Percentiles rank a stretch among this genome's conserved stretches.
phyloP scores from a whole-genome alignment of 2,113 vertebrate genomes.

The Bubo scandiacus region DNA sequence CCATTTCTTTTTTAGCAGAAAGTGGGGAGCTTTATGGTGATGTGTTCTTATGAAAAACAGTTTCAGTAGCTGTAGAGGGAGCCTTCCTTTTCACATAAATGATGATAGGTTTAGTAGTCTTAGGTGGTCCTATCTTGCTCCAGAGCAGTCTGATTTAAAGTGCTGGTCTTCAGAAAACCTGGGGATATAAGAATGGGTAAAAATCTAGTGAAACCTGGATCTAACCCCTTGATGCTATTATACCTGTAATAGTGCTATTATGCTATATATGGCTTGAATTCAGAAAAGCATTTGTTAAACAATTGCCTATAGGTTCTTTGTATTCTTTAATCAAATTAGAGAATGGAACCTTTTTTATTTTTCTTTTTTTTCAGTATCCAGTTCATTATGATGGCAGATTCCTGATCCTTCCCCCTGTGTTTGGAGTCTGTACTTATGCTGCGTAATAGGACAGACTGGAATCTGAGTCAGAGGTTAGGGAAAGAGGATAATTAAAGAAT shows the following conservation, averaged over 20 bases:
- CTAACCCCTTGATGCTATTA: neutral
- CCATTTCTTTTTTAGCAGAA: neutral
- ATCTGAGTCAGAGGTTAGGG: neutral
- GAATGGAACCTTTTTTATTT: neutral
- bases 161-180: neutral
- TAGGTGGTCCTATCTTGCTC: neutral
- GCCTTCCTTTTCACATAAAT: neutral
- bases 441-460: neutral
- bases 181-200: neutral
- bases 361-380: too few species aligned
- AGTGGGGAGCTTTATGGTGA: neutral
- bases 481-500: neutral
- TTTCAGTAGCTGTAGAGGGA: neutral
- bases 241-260: neutral
- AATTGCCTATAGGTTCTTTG: neutral
- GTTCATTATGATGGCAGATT: neutral
- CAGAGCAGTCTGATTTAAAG: neutral
- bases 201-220: neutral
- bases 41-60: neutral
- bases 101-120: neutral
- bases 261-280: neutral
- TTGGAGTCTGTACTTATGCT: neutral
- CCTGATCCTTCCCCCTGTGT: neutral
- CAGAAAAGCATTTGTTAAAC: neutral
- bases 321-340: neutral